phyloP scores from a whole-genome alignment of 2,888 invertebrate species.

The Drosophila incognita region DNA sequence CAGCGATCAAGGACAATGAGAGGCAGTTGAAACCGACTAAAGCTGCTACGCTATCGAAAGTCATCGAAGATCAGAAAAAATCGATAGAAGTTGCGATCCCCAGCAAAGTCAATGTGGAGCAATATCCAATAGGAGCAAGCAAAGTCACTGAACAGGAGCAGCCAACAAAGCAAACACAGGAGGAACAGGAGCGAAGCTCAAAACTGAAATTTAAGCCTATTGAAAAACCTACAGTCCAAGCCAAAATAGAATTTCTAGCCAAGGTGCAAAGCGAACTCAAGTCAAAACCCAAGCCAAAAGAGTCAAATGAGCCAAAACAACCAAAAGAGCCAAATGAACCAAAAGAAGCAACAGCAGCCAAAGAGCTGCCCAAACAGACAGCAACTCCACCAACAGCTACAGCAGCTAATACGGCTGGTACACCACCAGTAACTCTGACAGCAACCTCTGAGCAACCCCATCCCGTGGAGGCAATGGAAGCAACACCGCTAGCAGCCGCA shows the following conservation, averaged over 20 bases:
- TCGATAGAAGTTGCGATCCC: not conserved
- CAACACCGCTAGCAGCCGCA: constrained; percentile 28
- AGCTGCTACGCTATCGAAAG: not conserved
- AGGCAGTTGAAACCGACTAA: not conserved
- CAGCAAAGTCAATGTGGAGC: not conserved
- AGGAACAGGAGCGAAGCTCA: not conserved
- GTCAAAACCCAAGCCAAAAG: constrained; percentile 44
- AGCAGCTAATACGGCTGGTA: not conserved
- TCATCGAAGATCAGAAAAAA: not conserved
- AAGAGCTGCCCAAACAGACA: constrained; percentile 3
- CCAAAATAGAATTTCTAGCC: constrained; percentile 55
- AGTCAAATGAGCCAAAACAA: not conserved
- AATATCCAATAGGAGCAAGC: not conserved
- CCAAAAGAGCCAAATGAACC: not conserved
- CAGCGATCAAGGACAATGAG: not conserved
- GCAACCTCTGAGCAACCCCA: constrained; percentile 10
- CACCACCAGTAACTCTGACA: not conserved
- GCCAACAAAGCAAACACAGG: not conserved
- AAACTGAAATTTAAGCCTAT: not conserved
- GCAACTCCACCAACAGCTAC: not conserved
- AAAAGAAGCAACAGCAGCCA: not conserved
- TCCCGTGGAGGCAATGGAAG: constrained; percentile 50
- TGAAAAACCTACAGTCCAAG: constrained; percentile 37
- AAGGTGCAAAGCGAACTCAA: constrained; percentile 62
- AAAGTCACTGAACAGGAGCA: not conserved